Evolutionary conservation across 2,888 invertebrate species (phyloP), one percentile per base, ranked within the genome.

Genomic region (Tachina grossa): DNA sequence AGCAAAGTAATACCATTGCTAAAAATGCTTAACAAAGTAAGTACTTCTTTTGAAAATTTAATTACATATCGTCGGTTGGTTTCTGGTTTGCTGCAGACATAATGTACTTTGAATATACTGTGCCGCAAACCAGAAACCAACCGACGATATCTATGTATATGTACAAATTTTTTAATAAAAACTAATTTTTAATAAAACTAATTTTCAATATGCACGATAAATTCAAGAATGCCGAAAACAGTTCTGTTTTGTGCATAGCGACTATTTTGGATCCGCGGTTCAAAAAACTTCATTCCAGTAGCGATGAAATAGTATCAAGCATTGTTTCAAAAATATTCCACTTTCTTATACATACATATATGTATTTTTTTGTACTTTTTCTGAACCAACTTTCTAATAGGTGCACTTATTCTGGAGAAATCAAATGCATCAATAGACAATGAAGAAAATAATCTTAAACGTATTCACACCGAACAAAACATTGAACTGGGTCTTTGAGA

Each of bases 181-280:
- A n/a, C n/a, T n/a, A n/a, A n/a, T n/a, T n/a, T n/a, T 41, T 59
- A 61, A 39, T 16, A 61, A 61, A 61, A 14, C 61, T 61, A 1
- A 43, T 41, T 61, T 39, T 61, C 13, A 39, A 61, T 41, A 2
- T 59, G 13, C 14, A 61, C 1, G 61, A 61, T 41, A 61, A 59
- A 59, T 39, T 59, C 39, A 59, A 59, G n/a, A 59, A 59, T 59
- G n/a, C 43, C 10, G 61, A 61, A 22, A 61, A 61, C 41, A 61
- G 41, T 41, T 61, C 1, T 41, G 13, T 61, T 13, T 61, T 41
- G 41, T 6, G 61, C 10, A 41, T 41, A 13, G 61, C 41, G n/a
- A 61, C 61, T 41, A 41, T 61, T 61, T 41, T 61, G 61, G 61
- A 61, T 14, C 61, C 61, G n/a, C 41, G 61, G 41, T 61, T 61